A percentile compares a stretch with the other conserved stretches of the same genome.
Evolutionary conservation across 2,113 vertebrate genomes (phyloP).

Genomic region (Lipotes vexillifer): DNA sequence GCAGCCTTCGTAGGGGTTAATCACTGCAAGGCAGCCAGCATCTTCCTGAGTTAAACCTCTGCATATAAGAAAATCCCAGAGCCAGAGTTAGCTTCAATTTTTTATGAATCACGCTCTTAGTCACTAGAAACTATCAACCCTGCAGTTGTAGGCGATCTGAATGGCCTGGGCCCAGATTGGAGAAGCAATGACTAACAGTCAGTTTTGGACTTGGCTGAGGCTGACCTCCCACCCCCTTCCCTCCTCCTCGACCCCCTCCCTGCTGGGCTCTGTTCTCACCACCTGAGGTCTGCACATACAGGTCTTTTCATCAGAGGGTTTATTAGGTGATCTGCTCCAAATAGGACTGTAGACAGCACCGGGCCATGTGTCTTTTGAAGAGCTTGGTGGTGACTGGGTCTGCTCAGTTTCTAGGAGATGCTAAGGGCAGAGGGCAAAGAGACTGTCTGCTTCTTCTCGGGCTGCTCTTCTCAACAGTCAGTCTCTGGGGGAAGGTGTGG

Average conservation of each 20-base stretch:
- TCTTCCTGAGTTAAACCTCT: slow-evolving; percentile 13
- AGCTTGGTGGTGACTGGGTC: background rate
- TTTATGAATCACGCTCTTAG: slow-evolving; percentile 63
- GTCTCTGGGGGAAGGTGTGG: background rate
- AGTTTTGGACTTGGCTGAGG: background rate
- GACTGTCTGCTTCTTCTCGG: background rate
- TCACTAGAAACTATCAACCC: slow-evolving; percentile 19
- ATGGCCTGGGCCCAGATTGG: background rate
- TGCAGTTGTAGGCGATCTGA: background rate
- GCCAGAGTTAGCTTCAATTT: slow-evolving; percentile 48
- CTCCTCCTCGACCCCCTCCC: background rate
- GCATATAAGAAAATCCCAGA: background rate
- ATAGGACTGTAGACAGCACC: background rate
- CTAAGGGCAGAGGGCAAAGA: background rate
- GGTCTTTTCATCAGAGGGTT: background rate
- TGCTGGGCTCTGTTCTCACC: background rate
- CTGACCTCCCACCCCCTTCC: background rate
- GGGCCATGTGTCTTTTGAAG: background rate
- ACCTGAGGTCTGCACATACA: background rate
- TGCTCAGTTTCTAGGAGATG: background rate
- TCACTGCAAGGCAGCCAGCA: background rate
- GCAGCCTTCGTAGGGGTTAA: background rate
- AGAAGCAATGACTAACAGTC: background rate
- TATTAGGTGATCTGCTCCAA: background rate
- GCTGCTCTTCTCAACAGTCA: background rate